Base-by-base conservation (phyloP, 2,113 vertebrate species). In the Pachyramphus minor region DNA sequence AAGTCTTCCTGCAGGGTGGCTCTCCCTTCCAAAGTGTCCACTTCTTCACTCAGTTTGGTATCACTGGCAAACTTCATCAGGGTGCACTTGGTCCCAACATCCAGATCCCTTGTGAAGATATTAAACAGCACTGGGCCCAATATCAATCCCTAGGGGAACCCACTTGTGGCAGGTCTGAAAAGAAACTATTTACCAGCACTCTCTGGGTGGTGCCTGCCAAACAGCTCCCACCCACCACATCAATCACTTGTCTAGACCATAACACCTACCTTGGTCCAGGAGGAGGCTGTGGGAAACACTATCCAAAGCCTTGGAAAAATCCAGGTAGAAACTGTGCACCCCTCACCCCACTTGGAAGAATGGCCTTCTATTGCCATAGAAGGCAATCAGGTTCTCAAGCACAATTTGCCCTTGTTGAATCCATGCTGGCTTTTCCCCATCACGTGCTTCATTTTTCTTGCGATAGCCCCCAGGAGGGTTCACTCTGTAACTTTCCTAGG, bases 261-360 rank as follows among this genome's bases (percentile, higher is more conserved):
- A 52, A 39, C 2, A 1, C 4, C 1, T 15, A 33, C 8, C 4
- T 33, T 50, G 33, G 27, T 27, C 18, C 16, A 37, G 41, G 13
- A 78, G 74, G 22, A 47, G 10, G 14, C 55, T 52, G 56, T 56
- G 62, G 62, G 33, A 44, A 81, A 58, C 22, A 6, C 7, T 16
- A 8, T 21, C 12, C 42, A 56, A 74, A 52, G 17, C 49, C 49
- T 39, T 58, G 14, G 7, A 63, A 33, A 75, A 39, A 52, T 41
- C 21, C 49, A 74, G 16, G 59, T 27, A 25, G 41, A 17, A 31
- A 13, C 9, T 17, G 14, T 6, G 3, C 0, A 0, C 24, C 0
- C 0, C 16, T 39, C 0, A 0, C 5, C 42, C 8, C 42, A 11
- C n/a, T 8, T 24, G n/a, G n/a, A n/a, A n/a, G n/a, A n/a, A n/a